phyloP scores from a whole-genome alignment of 2,888 invertebrate genomes.

The Ceramica pisi region DNA sequence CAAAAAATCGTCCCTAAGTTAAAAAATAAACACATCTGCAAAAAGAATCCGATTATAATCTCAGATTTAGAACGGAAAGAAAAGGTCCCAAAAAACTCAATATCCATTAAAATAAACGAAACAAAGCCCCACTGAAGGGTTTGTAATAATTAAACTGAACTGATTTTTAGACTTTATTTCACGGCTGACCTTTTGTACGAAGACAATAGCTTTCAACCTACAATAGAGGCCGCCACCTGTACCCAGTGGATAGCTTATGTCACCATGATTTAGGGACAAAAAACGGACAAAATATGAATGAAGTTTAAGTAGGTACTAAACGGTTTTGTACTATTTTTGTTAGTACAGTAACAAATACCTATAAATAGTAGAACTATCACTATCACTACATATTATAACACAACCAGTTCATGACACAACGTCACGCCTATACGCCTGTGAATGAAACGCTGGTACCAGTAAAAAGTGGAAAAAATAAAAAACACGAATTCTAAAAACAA shows the following conservation, averaged over 20 bases:
- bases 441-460: too few relatives aligned
- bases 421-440: too few relatives aligned
- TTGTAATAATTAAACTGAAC: conserved; percentile 70
- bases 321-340: neutral
- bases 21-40: neutral
- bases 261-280: conserved; percentile 46
- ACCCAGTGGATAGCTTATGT: conserved; percentile 61
- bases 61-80: conserved; percentile 21
- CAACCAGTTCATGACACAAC: too few relatives aligned
- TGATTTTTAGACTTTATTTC: conserved; percentile 75
- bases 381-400: too few relatives aligned
- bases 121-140: conserved; percentile 69
- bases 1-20: neutral
- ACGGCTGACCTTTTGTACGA: conserved; percentile 68
- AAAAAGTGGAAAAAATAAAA: too few relatives aligned
- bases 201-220: conserved; percentile 67
- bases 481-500: too few relatives aligned
- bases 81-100: conserved; percentile 35
- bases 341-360: too few relatives aligned
- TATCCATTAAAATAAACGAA: conserved; percentile 57
- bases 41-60: neutral
- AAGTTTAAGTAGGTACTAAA: neutral
- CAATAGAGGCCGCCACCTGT: conserved; percentile 71
- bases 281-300: conserved; percentile 17
- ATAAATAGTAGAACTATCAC: too few relatives aligned